Conservation (phyloP, 1,140 invertebrate species). For the Pogonomyrmex barbatus region DNA sequence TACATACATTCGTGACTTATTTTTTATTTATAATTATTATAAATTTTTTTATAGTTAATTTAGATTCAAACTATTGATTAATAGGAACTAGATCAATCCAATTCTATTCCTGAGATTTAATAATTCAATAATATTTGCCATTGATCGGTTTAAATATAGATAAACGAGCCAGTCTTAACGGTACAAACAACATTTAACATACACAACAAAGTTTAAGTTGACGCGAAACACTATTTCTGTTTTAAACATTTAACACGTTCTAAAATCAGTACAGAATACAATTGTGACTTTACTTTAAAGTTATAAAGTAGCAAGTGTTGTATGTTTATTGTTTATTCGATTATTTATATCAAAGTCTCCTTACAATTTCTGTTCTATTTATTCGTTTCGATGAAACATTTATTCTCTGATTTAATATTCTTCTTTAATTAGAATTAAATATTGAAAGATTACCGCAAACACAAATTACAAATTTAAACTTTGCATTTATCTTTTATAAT, state of each 20-base stretch:
- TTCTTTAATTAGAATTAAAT: constrained; percentile 11
- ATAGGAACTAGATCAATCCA: too few relatives aligned
- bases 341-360: neutral
- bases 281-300: constrained; percentile 20
- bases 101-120: too few relatives aligned
- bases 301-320: neutral
- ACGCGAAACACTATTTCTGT: too few relatives aligned
- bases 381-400: neutral
- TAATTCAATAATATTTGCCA: too few relatives aligned
- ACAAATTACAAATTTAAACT: neutral
- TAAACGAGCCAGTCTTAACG: too few relatives aligned
- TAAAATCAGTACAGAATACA: neutral
- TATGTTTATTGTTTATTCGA: constrained; percentile 7
- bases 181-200: too few relatives aligned
- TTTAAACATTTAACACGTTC: neutral
- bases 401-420: neutral
- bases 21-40: neutral
- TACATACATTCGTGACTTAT: neutral
- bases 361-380: constrained; percentile 19
- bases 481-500: neutral
- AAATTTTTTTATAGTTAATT: neutral
- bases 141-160: too few relatives aligned
- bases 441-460: neutral
- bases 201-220: too few relatives aligned
- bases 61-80: too few relatives aligned